Evolutionary conservation across 1,140 invertebrate genomes (phyloP).

Genomic region (Yoshiicerus persimilis): DNA sequence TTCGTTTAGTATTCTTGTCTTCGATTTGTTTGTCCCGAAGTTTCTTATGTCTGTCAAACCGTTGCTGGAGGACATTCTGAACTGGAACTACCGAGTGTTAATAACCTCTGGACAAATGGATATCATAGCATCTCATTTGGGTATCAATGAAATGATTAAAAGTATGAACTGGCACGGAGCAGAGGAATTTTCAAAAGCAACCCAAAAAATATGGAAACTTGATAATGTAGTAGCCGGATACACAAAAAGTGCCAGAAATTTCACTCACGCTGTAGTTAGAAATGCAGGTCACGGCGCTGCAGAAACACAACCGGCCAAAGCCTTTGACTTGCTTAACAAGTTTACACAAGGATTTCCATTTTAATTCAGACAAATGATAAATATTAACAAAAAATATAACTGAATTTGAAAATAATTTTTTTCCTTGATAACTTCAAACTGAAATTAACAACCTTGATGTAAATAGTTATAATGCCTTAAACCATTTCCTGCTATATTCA

Average conservation of each 20-base stretch:
- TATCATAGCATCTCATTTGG: not conserved
- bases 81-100: slow-evolving; percentile 51
- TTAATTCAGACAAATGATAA: no score
- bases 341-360: slow-evolving; percentile 49
- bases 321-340: not conserved
- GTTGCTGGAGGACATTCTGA: slow-evolving; percentile 54
- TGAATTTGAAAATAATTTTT: no score
- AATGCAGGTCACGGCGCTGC: not conserved
- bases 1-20: slow-evolving; percentile 13
- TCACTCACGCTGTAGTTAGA: not conserved
- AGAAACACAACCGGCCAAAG: not conserved
- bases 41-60: slow-evolving; percentile 45
- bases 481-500: no score
- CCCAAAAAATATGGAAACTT: not conserved
- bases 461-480: no score
- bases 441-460: no score
- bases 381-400: no score
- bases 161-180: not conserved
- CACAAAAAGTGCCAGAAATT: not conserved
- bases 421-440: no score
- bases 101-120: slow-evolving; percentile 52
- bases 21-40: slow-evolving; percentile 9
- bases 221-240: not conserved
- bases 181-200: not conserved
- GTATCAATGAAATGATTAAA: not conserved